A percentile compares a stretch with the other conserved stretches of the same genome.
phyloP scores from a whole-genome alignment of 2,797 vertebrate species.

The Selene dorsalis region DNA sequence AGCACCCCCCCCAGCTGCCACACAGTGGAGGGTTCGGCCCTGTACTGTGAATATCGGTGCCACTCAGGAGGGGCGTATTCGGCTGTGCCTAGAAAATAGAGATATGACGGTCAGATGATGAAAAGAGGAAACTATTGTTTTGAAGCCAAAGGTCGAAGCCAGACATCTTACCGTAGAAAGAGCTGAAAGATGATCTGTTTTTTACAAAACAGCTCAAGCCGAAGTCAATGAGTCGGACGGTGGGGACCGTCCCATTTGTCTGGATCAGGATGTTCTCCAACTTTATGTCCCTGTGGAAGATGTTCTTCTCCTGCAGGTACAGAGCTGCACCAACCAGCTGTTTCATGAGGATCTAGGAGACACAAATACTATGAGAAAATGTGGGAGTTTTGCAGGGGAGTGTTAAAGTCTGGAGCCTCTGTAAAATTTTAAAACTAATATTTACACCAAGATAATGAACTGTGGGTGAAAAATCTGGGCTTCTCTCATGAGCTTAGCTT shows the following conservation, averaged over 20 bases:
- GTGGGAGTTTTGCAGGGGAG: neutral
- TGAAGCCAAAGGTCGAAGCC: neutral
- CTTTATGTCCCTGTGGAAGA: conserved; percentile 50
- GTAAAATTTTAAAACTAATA: no score
- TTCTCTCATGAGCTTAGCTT: neutral
- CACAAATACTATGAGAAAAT: neutral
- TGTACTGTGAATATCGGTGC: fast-evolving
- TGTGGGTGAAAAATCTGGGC: neutral
- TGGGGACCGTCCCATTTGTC: neutral
- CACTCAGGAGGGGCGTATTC: conserved; percentile 26
- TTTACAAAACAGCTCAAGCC: conserved; percentile 33
- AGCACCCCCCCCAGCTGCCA: conserved; percentile 42
- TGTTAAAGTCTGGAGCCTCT: neutral
- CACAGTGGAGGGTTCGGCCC: conserved; percentile 24
- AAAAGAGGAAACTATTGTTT: neutral
- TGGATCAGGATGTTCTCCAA: conserved; percentile 32
- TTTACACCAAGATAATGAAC: neutral
- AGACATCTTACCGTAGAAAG: neutral
- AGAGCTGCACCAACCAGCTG: conserved; percentile 21
- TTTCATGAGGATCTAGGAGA: conserved; percentile 14
- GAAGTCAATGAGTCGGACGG: conserved; percentile 37
- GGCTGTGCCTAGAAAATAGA: conserved; percentile 1
- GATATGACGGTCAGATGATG: neutral
- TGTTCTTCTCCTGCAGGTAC: neutral
- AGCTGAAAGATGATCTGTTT: neutral